Evolutionary conservation across 2,113 vertebrate genomes (phyloP).

Genomic region (Rattus norvegicus): GRCr8 NC_086019.1:176860501-176861000

Average conservation of each 20-base stretch:
- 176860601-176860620: neutral
- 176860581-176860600: neutral
- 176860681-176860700: neutral
- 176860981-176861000: neutral
- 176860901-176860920: slow-evolving; percentile 12
- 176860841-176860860: neutral
- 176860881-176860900: slow-evolving; percentile 2
- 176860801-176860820: neutral
- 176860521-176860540: slow-evolving; percentile 3
- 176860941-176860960: neutral
- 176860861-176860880: neutral
- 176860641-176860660: neutral
- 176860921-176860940: neutral
- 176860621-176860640: neutral
- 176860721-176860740: neutral
- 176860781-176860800: neutral
- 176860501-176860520: neutral
- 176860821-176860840: slow-evolving; percentile 13
- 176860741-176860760: neutral
- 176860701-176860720: neutral
- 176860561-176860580: neutral
- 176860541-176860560: neutral
- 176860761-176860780: neutral
- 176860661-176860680: neutral
- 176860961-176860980: slow-evolving; percentile 17